Conservation (phyloP, 2,113 vertebrate species). For the Charina bottae region DNA sequence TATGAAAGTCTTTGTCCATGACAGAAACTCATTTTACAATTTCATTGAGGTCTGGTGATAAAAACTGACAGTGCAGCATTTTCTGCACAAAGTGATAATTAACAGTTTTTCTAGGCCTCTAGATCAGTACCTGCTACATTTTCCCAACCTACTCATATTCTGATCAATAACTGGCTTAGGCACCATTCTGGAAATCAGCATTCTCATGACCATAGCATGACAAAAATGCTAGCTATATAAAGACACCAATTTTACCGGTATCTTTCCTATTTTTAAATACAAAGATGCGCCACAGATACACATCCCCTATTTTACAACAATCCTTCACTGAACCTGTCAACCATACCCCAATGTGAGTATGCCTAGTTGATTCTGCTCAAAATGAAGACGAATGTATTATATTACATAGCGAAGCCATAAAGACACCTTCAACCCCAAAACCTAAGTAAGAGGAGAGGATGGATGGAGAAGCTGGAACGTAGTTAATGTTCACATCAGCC, state of each 20-base stretch:
- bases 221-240: background rate
- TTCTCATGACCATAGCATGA: background rate
- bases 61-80: background rate
- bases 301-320: background rate
- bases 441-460: background rate
- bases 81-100: background rate
- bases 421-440: background rate
- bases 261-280: background rate
- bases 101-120: background rate
- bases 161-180: background rate
- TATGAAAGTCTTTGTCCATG: background rate
- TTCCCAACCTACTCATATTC: too few relatives aligned
- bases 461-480: background rate
- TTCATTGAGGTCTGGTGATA: background rate
- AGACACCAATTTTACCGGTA: background rate
- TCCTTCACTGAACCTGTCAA: background rate
- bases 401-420: background rate
- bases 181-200: background rate
- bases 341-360: background rate
- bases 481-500: background rate
- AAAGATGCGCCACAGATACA: background rate
- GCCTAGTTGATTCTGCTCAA: background rate
- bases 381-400: background rate
- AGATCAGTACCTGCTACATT: background rate
- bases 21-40: background rate